Evolutionary conservation across 2,113 vertebrate genomes (phyloP), one percentile per base, ranked within the genome.

Genomic region (Turdus rufiventris): DNA sequence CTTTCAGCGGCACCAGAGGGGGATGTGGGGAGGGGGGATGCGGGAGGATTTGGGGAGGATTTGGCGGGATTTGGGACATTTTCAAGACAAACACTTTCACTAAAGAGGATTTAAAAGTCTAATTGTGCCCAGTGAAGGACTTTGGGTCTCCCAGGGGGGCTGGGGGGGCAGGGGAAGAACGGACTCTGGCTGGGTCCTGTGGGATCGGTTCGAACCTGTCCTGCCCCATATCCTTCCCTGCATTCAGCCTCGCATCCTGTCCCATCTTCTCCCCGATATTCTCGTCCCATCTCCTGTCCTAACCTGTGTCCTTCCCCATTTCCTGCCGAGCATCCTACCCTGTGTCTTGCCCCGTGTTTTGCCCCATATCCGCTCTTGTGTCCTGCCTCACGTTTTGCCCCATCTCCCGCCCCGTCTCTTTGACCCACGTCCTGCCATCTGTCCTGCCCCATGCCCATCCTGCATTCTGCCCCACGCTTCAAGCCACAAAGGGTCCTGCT

Each of bases 61-160:
- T 89, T 82, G 19, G 51, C 47, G 28, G 96, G 96, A 97, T 97
- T 97, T 82, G 56, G 82, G 90, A n/a, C 93, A 97, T 97, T 97
- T 96, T 96, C 91, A 97, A 95, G 90, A 97, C 96, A 97, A 97
- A 97, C 97, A 97, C 96, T 97, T 92, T 91, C 93, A 85, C 91
- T 94, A 77, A 93, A 91, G 94, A 77, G 94, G 95, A 96, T 97
- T 97, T 91, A 83, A 94, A 95, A 96, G 85, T 89, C 95, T 91
- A 94, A 97, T 95, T 88, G 42, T 31, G 19, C 34, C 72, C 15
- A 23, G 15, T 80, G 24, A 31, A 34, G 21, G 24, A 43, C 89
- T 79, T 73, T 84, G 72, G 61, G 38, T 21, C 47, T 47, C n/a
- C 21, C 40, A 15, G 40, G 53, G 53, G n/a, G 10, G 19, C 17